phyloP scores from a whole-genome alignment of 30 jellyfish, hydroid and myxozoan species.

The Sanderia malayensis region DNA sequence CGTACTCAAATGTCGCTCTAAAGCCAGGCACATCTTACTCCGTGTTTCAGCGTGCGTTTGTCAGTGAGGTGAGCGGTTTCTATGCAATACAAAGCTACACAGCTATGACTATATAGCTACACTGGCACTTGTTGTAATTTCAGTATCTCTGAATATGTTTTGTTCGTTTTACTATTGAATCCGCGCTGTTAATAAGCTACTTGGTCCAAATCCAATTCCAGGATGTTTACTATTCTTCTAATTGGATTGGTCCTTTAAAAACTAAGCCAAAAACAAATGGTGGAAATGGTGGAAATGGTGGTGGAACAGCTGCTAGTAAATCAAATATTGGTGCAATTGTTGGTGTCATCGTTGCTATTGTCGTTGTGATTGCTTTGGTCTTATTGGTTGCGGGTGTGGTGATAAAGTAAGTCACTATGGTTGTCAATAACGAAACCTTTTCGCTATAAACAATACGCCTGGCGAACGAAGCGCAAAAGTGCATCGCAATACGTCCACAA shows the following conservation, averaged over 20 bases:
- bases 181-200: too few relatives aligned
- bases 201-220: not conserved
- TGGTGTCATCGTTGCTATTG: slow-evolving; percentile 14
- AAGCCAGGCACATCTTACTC: slow-evolving; percentile 50
- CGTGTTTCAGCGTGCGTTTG: slow-evolving; percentile 61
- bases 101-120: too few relatives aligned
- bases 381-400: too few relatives aligned
- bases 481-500: too few relatives aligned
- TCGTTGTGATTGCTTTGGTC: not conserved
- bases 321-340: slow-evolving; percentile 17
- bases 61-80: slow-evolving; percentile 43
- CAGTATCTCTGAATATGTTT: too few relatives aligned
- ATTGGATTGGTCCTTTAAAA: slow-evolving; percentile 60
- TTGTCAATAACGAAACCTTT: too few relatives aligned
- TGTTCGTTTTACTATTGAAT: too few relatives aligned
- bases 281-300: slow-evolving; percentile 14
- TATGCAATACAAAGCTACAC: too few relatives aligned
- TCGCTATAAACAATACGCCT: too few relatives aligned
- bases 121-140: too few relatives aligned
- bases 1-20: slow-evolving; percentile 50
- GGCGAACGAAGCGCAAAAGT: too few relatives aligned
- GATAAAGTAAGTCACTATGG: too few relatives aligned
- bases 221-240: slow-evolving; percentile 44
- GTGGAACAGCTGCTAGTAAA: not conserved
- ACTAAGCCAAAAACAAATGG: slow-evolving; percentile 31